phyloP scores from a whole-genome alignment of 37 sponge, comb jelly and placozoan genomes.

The Lycopodina hypogea region DNA sequence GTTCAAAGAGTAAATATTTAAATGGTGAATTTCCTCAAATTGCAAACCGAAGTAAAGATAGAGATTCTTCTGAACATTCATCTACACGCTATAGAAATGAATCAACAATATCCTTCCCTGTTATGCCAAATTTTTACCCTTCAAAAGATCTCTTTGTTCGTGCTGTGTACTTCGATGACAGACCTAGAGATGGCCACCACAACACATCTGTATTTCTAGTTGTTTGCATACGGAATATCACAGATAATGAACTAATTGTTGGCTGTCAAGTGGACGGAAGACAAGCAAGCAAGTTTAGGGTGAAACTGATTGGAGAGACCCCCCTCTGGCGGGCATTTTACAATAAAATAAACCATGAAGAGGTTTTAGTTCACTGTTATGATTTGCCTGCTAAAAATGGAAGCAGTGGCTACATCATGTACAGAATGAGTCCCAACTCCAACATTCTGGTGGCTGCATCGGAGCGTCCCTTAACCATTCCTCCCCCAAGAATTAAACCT shows the following conservation, averaged over 20 bases:
- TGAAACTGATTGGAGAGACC: conserved; percentile 18
- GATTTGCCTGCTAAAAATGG: conserved; percentile 6
- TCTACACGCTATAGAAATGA: too few relatives aligned
- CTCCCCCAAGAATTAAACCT: conserved; percentile 3
- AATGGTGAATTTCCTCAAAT: too few relatives aligned
- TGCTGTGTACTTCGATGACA: conserved; percentile 18
- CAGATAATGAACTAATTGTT: conserved; percentile 8
- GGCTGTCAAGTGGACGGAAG: conserved; percentile 18
- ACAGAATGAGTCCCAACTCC: background rate
- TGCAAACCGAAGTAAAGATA: too few relatives aligned
- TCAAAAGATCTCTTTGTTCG: conserved; percentile 33
- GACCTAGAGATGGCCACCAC: conserved; percentile 9
- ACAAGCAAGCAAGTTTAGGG: background rate
- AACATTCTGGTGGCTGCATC: conserved; percentile 15
- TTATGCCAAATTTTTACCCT: conserved; percentile 1
- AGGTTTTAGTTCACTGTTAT: conserved; percentile 22
- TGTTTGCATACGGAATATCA: background rate
- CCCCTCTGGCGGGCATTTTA: conserved; percentile 21
- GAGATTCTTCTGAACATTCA: too few relatives aligned
- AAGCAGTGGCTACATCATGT: conserved; percentile 10
- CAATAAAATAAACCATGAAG: conserved; percentile 15
- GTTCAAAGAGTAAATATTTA: too few relatives aligned
- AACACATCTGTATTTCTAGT: conserved; percentile 27
- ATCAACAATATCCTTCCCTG: background rate
- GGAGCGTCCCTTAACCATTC: conserved; percentile 23